phyloP scores from a whole-genome alignment of 2,797 vertebrate species.

The Knipowitschia caucasica region DNA sequence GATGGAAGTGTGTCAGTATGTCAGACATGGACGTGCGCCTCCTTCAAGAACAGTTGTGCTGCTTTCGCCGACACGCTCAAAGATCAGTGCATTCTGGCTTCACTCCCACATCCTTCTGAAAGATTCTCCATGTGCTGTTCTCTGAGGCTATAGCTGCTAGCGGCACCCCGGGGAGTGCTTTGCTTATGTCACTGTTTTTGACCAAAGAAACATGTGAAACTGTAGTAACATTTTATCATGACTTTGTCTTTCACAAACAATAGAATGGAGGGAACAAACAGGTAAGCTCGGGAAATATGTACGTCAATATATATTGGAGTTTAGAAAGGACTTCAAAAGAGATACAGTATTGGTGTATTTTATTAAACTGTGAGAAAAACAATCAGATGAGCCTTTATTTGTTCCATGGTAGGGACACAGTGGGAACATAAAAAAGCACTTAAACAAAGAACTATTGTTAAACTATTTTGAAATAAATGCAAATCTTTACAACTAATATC shows the following conservation, averaged over 20 bases:
- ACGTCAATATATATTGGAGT: too few species aligned
- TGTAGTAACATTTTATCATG: conserved; percentile 58
- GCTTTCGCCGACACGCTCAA: conserved; percentile 61
- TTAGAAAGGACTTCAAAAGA: too few species aligned
- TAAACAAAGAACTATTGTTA: too few species aligned
- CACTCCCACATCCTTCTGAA: conserved; percentile 34
- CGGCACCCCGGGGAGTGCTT: conserved; percentile 41
- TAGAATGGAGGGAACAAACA: neutral
- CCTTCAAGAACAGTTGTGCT: conserved; percentile 71
- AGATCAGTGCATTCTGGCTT: conserved; percentile 56
- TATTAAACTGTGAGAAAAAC: too few species aligned
- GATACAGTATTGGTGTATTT: too few species aligned
- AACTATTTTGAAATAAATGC: too few species aligned
- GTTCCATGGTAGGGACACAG: too few species aligned
- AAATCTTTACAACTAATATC: too few species aligned
- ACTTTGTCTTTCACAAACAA: conserved; percentile 13
- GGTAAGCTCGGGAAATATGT: neutral
- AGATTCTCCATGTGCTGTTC: conserved; percentile 48
- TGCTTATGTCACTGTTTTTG: conserved; percentile 56
- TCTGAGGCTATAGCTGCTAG: conserved; percentile 45
- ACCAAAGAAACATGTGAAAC: conserved; percentile 51
- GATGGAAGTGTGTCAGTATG: conserved; percentile 19
- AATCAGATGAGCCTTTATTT: too few species aligned
- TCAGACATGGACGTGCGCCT: conserved; percentile 42
- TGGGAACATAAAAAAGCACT: too few species aligned